Evolutionary conservation across 2,113 vertebrate species (phyloP).

Genomic region (Chrysemys picta): DNA sequence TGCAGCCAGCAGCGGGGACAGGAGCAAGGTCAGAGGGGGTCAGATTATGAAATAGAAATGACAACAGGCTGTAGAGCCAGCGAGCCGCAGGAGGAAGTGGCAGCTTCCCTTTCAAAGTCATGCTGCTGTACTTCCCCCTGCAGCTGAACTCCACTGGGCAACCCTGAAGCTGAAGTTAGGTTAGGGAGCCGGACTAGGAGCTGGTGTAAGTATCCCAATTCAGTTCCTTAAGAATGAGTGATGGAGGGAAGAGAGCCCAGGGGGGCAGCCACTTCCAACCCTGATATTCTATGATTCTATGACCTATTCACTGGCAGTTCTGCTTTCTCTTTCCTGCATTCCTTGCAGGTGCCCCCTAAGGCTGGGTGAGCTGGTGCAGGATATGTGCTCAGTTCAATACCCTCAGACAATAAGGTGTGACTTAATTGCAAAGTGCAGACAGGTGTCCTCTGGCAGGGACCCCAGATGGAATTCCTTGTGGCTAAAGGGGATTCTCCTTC

Average conservation of each 20-base stretch:
- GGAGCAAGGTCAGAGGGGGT: fast-evolving
- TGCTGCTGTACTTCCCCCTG: neutral
- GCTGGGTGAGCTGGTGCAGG: neutral
- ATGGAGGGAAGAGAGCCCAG: neutral
- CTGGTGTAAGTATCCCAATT: neutral
- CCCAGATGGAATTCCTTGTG: neutral
- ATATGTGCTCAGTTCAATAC: neutral
- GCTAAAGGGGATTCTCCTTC: neutral
- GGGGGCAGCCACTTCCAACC: neutral
- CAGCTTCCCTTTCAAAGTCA: fast-evolving
- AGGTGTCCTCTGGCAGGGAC: neutral
- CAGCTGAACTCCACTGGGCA: neutral
- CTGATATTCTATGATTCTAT: no score
- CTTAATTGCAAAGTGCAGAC: neutral
- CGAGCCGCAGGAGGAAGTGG: fast-evolving
- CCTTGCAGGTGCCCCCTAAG: neutral
- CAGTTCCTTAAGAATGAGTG: neutral
- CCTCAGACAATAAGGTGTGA: neutral
- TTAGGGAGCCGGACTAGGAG: neutral
- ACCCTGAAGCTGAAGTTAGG: fast-evolving
- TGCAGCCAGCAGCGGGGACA: neutral
- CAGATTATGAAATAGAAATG: neutral
- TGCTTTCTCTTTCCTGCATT: neutral
- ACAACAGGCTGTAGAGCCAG: fast-evolving
- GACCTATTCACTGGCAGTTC: neutral